phyloP scores from a whole-genome alignment of 2,888 invertebrate species.

The Helleia helle region DNA sequence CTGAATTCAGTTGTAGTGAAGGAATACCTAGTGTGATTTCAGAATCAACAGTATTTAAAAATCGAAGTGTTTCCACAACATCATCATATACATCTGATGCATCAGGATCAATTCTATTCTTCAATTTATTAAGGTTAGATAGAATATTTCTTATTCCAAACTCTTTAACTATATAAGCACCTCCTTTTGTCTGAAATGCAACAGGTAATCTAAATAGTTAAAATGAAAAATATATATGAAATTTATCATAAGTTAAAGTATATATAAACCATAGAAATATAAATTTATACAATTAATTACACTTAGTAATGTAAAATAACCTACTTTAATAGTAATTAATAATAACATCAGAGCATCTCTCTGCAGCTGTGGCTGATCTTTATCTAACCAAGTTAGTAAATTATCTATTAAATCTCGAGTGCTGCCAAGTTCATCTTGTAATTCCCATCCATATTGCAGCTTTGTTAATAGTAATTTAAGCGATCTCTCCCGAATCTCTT shows the following conservation, averaged over 20 bases:
- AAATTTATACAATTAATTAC: no score
- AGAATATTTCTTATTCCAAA: constrained; percentile 54
- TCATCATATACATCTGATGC: constrained; percentile 53
- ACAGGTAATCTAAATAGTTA: constrained; percentile 24
- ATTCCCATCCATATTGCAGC: constrained; percentile 75
- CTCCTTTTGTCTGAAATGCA: constrained; percentile 63
- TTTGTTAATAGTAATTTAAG: constrained; percentile 73
- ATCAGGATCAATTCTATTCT: constrained; percentile 47
- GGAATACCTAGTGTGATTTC: constrained; percentile 43
- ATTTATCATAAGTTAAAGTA: background rate
- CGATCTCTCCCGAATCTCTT: constrained; percentile 74
- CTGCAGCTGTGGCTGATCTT: constrained; percentile 65
- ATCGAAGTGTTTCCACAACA: constrained; percentile 51
- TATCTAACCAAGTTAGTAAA: constrained; percentile 77
- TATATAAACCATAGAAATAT: constrained; percentile 1
- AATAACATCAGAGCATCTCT: constrained; percentile 74
- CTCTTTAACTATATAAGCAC: constrained; percentile 63
- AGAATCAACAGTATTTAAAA: constrained; percentile 52
- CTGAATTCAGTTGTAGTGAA: constrained; percentile 53
- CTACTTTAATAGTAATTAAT: constrained; percentile 70
- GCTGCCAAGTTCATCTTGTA: constrained; percentile 74
- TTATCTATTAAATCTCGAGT: constrained; percentile 74
- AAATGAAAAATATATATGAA: background rate
- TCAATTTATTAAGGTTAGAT: constrained; percentile 48
- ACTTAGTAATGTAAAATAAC: constrained; percentile 5